Percentiles rank a stretch among this genome's conserved stretches.
Evolutionary conservation across 2,797 vertebrate species (phyloP).

Genomic region (Denticeps clupeoides): DNA sequence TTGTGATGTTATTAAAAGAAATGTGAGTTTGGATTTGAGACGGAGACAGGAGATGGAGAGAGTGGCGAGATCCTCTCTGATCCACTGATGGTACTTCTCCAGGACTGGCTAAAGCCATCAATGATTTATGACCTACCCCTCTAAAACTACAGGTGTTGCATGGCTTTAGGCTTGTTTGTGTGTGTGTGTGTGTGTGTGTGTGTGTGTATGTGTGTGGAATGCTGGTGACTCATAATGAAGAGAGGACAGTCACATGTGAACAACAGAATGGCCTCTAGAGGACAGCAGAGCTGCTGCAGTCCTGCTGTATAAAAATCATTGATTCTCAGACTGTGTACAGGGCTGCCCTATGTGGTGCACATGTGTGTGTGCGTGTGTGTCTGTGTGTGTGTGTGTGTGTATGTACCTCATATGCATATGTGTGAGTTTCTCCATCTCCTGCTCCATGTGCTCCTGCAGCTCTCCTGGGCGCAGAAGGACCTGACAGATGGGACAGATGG

Average conservation of each 20-base stretch:
- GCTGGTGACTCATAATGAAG: too few relatives aligned
- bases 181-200: not conserved
- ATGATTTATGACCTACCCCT: conserved; percentile 26
- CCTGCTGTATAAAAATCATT: too few relatives aligned
- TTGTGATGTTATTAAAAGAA: too few relatives aligned
- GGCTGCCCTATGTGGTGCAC: not conserved
- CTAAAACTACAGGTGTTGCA: too few relatives aligned
- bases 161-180: too few relatives aligned
- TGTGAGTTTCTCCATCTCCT: conserved; percentile 88
- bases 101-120: conserved; percentile 12
- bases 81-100: conserved; percentile 25
- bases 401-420: conserved; percentile 80
- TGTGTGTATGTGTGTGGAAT: not conserved
- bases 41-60: conserved; percentile 13
- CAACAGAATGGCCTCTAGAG: too few relatives aligned
- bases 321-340: not conserved
- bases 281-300: too few relatives aligned
- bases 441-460: conserved; percentile 96
- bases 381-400: not conserved
- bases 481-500: conserved; percentile 95
- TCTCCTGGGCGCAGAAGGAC: conserved; percentile 89
- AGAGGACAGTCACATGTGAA: too few relatives aligned
- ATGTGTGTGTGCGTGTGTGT: conserved; percentile 4
- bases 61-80: conserved; percentile 21
- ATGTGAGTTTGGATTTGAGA: too few relatives aligned